phyloP scores from a whole-genome alignment of 1,140 invertebrate genomes.

The Apocrypta bakeri region DNA sequence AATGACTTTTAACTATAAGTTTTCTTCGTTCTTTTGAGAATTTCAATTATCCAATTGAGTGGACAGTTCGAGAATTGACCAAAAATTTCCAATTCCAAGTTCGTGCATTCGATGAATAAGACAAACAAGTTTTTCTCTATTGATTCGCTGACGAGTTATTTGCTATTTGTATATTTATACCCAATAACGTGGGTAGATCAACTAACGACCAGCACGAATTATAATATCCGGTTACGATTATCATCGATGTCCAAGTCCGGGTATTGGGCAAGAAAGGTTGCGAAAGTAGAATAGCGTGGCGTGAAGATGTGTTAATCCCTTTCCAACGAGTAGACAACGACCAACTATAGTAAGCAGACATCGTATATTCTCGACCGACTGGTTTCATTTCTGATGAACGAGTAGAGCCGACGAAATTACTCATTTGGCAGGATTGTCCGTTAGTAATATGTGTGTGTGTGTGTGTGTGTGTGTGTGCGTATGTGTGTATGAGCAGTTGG shows the following conservation, averaged over 20 bases:
- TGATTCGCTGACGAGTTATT: too few relatives aligned
- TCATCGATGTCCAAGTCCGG: not conserved
- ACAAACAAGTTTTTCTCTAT: not conserved
- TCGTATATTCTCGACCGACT: not conserved
- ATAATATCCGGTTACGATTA: not conserved
- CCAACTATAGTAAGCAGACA: not conserved
- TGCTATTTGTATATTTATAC: too few relatives aligned
- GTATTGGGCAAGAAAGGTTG: not conserved
- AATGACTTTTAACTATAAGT: too few relatives aligned
- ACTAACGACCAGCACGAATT: not conserved
- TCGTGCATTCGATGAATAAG: constrained; percentile 13
- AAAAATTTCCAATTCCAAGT: too few relatives aligned
- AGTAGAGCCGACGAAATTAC: constrained; percentile 7
- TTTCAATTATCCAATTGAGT: too few relatives aligned
- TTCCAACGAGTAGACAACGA: not conserved
- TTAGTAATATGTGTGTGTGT: not conserved
- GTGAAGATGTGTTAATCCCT: constrained; percentile 3
- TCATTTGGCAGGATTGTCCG: not conserved
- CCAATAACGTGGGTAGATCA: too few relatives aligned
- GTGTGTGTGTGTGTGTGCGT: not conserved
- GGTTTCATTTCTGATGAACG: not conserved
- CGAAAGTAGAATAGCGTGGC: not conserved
- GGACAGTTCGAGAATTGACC: too few relatives aligned
- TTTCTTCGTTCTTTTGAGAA: too few relatives aligned
- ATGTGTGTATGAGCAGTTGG: too few relatives aligned